Evolutionary conservation across 1,140 invertebrate species (phyloP).

Genomic region (Lasioglossum albipes): DNA sequence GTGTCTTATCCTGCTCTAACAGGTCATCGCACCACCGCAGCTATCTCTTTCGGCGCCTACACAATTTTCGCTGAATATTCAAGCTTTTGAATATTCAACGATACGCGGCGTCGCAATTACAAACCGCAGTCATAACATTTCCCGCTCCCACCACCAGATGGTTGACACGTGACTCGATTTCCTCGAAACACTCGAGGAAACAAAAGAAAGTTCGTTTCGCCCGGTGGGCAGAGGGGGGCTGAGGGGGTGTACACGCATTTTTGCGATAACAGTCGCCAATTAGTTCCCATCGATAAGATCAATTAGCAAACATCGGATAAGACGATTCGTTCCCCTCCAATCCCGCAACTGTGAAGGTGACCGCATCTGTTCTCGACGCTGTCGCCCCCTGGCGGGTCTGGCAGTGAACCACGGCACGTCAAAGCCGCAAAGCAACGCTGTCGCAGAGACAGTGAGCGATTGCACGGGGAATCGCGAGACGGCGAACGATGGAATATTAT

Average conservation of each 20-base stretch:
- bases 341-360: not conserved
- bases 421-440: constrained; percentile 42
- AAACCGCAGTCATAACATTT: not conserved
- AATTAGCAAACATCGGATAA: not conserved
- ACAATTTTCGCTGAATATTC: not conserved
- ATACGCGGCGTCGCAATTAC: not conserved
- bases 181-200: not conserved
- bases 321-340: not conserved
- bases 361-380: not conserved
- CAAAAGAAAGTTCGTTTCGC: not conserved
- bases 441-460: constrained; percentile 33
- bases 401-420: constrained; percentile 25
- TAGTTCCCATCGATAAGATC: not conserved
- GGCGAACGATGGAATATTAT: constrained; percentile 38
- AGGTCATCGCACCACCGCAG: not conserved
- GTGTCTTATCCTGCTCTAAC: too few relatives aligned
- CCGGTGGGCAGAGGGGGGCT: too few relatives aligned
- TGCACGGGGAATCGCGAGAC: constrained; percentile 5
- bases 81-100: not conserved
- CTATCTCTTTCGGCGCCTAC: too few relatives aligned
- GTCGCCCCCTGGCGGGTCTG: constrained; percentile 19
- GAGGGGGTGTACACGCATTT: not conserved
- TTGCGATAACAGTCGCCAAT: not conserved
- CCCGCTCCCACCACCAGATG: not conserved
- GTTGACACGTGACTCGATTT: not conserved